A percentile compares a stretch with the other conserved stretches of the same genome.
Evolutionary conservation across 2,888 invertebrate genomes (phyloP).

Genomic region (Syrphus vitripennis): DNA sequence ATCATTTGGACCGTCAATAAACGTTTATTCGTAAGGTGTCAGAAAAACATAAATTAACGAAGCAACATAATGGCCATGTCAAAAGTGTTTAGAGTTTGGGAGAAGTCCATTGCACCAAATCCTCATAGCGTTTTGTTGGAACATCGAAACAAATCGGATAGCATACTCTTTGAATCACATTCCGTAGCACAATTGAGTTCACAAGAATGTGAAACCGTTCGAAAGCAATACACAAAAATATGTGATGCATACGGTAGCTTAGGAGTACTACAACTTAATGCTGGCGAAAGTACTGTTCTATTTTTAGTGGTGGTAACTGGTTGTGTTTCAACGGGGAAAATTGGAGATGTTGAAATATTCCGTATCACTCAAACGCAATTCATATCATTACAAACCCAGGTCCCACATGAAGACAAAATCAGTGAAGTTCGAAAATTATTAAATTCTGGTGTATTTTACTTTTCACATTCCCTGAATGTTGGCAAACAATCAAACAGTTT

Average conservation of each 20-base stretch:
- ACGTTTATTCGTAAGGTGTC: neutral
- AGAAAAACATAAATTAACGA: neutral
- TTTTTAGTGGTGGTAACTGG: conserved; percentile 97
- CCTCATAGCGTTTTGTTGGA: conserved; percentile 95
- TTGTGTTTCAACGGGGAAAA: conserved; percentile 97
- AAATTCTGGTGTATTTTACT: conserved; percentile 99
- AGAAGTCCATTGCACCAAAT: conserved; percentile 92
- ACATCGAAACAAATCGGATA: conserved; percentile 92
- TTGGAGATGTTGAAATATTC: conserved; percentile 96
- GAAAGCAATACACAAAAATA: conserved; percentile 94
- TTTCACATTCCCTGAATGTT: conserved; percentile 83
- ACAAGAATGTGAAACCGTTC: conserved; percentile 94
- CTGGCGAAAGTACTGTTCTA: conserved; percentile 91
- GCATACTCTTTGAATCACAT: conserved; percentile 95
- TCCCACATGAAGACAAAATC: conserved; percentile 84
- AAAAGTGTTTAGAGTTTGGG: conserved; percentile 94
- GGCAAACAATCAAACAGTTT: conserved; percentile 75
- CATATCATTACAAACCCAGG: conserved; percentile 90
- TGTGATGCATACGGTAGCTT: conserved; percentile 97
- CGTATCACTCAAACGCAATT: conserved; percentile 96
- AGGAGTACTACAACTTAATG: conserved; percentile 94
- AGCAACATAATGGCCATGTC: conserved; percentile 92
- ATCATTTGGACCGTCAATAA: neutral
- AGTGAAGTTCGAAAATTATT: conserved; percentile 90
- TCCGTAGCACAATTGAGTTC: conserved; percentile 87